Evolutionary conservation across 1,140 invertebrate species (phyloP), one percentile per base, ranked within the genome.

Genomic region (Bombus vancouverensis): DNA sequence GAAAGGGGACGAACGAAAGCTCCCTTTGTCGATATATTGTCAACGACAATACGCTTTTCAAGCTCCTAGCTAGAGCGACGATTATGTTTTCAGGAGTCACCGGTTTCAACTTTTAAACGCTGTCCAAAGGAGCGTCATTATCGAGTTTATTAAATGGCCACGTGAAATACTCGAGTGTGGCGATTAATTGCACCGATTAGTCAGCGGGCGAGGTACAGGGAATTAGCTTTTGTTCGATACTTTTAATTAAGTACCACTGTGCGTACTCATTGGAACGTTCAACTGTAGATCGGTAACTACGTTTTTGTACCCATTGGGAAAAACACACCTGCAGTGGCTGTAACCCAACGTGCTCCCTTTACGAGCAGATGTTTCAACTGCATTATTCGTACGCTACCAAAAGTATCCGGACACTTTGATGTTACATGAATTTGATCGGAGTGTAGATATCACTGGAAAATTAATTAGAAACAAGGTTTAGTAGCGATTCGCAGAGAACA

Each of bases 141-240:
- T 79, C 80, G 80, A 32, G 62, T 87, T 88, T 75, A 75, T 83
- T 80, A 79, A 88, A 81, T 65, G n/a, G 8, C 18, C 47, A 53
- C 18, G 47, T 53, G 12, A 53, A 22, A 53, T 42, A 44, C 44
- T 66, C 81, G 71, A 74, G 81, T 22, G 71, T 82, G 71, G 71
- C 57, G 81, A 81, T 82, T 82, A 82, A 82, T 82, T 53, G 81
- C 57, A 18, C 59, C 81, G 42, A 82, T 74, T 74, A 82, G 32
- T 42, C 47, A 25, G 9, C 65, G 74, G 44, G 0, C 28, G 39
- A 53, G 15, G 47, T 22, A 53, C 37, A 25, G 5, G 18, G 73
- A 70, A 77, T 76, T n/a, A 47, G 4, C 57, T 22, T 83, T 84
- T 78, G 71, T 78, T 78, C 82, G 28, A 66, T 65, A 80, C 39